Percentiles rank a stretch among this genome's conserved stretches.
phyloP scores from a whole-genome alignment of 1,140 invertebrate genomes.

The Plodia interpunctella region DNA sequence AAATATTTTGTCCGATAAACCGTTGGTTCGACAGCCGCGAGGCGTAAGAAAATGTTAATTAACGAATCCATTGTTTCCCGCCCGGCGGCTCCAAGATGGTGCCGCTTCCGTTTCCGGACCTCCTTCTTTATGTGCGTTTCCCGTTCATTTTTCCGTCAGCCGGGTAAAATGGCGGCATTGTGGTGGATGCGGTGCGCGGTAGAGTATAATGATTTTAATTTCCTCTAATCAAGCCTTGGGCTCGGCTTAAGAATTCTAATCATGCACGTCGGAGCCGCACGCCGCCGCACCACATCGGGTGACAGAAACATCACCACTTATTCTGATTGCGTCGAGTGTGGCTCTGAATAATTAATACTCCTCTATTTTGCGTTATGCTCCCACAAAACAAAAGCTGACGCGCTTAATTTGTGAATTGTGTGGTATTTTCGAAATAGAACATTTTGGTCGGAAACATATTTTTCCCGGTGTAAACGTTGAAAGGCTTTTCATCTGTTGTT shows the following conservation, averaged over 20 bases:
- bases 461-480: neutral
- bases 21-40: slow-evolving; percentile 75
- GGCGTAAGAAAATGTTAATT: slow-evolving; percentile 79
- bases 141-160: slow-evolving; percentile 66
- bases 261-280: slow-evolving; percentile 51
- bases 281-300: slow-evolving; percentile 33
- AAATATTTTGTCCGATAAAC: slow-evolving; percentile 78
- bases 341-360: slow-evolving; percentile 75
- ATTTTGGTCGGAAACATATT: slow-evolving; percentile 2
- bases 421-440: slow-evolving; percentile 7
- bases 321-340: slow-evolving; percentile 76
- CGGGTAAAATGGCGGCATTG: slow-evolving; percentile 55
- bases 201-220: slow-evolving; percentile 76
- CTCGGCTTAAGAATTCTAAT: slow-evolving; percentile 75
- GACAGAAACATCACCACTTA: slow-evolving; percentile 75
- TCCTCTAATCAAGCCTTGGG: slow-evolving; percentile 76
- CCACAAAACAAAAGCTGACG: slow-evolving; percentile 53
- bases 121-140: slow-evolving; percentile 74
- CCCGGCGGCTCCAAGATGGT: slow-evolving; percentile 75
- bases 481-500: slow-evolving; percentile 4
- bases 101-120: slow-evolving; percentile 72
- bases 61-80: slow-evolving; percentile 77
- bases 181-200: slow-evolving; percentile 45
- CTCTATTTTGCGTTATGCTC: slow-evolving; percentile 64
- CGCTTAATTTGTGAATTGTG: slow-evolving; percentile 59